These are phyloP conservation scores for Hypomecis atomaria DNA, from an alignment of 2,888 invertebrate genomes.

Conservation along the genomic window DNA sequence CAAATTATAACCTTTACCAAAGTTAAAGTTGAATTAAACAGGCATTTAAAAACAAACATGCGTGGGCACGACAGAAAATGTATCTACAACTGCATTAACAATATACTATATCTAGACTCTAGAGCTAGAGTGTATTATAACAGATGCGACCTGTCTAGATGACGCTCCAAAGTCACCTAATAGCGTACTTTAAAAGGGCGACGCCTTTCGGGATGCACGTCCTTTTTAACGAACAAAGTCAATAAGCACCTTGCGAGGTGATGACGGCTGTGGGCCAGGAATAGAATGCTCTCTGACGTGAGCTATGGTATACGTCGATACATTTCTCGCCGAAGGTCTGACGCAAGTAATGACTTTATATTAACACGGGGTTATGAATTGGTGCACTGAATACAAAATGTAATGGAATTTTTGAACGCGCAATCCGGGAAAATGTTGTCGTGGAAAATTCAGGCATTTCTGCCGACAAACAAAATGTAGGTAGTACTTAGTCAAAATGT, in stretches of 20 bases:
- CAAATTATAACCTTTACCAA: no score
- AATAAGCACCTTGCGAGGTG: slow-evolving; percentile 60
- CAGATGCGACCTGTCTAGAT: slow-evolving; percentile 54
- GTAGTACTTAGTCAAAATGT: background rate
- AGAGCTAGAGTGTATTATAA: slow-evolving; percentile 36
- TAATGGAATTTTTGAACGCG: slow-evolving; percentile 37
- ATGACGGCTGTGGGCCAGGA: slow-evolving; percentile 68
- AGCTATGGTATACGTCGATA: slow-evolving; percentile 57
- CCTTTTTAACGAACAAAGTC: slow-evolving; percentile 56
- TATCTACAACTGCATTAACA: slow-evolving; percentile 25
- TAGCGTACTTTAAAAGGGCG: slow-evolving; percentile 52
- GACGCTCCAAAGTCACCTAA: slow-evolving; percentile 57
- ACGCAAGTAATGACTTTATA: slow-evolving; percentile 72
- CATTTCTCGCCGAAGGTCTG: slow-evolving; percentile 64
- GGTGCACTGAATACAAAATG: slow-evolving; percentile 40
- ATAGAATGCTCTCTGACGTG: slow-evolving; percentile 68
- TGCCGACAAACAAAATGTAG: background rate
- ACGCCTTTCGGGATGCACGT: slow-evolving; percentile 48
- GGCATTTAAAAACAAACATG: slow-evolving; percentile 28
- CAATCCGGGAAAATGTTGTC: slow-evolving; percentile 14
- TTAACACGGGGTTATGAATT: slow-evolving; percentile 51
- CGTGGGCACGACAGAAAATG: slow-evolving; percentile 17
- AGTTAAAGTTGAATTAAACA: slow-evolving; percentile 10
- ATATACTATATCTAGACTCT: slow-evolving; percentile 8
- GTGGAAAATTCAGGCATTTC: background rate